Conservation (phyloP, 2,113 vertebrate species). For the Monopterus albus region DNA sequence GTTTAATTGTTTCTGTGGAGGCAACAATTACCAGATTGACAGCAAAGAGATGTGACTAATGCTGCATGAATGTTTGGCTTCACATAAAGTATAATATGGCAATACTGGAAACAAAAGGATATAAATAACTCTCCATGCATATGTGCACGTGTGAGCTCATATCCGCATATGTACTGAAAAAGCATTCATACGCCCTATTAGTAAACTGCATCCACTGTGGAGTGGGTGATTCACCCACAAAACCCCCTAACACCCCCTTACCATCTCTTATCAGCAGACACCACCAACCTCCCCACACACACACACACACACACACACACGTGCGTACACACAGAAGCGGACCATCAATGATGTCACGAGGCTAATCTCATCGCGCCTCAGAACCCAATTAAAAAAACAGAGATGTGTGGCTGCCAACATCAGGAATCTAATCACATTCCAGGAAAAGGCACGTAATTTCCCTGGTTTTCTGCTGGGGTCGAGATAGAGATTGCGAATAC, state of each 20-base stretch:
- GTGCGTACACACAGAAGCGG: slow-evolving; percentile 58
- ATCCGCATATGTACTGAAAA: slow-evolving; percentile 5
- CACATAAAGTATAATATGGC: slow-evolving; percentile 1
- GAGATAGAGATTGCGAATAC: slow-evolving; percentile 77
- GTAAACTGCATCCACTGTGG: slow-evolving; percentile 60
- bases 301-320: slow-evolving; percentile 43
- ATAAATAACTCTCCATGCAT: slow-evolving; percentile 4
- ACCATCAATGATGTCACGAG: slow-evolving; percentile 78
- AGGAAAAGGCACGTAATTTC: slow-evolving; percentile 80
- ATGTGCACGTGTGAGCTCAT: background rate
- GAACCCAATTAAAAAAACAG: slow-evolving; percentile 85
- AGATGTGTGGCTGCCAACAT: slow-evolving; percentile 83
- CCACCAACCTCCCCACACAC: slow-evolving; percentile 66
- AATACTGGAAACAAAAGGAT: slow-evolving; percentile 27
- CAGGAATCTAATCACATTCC: slow-evolving; percentile 85
- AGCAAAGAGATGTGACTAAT: slow-evolving; percentile 38
- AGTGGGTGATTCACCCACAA: slow-evolving; percentile 52
- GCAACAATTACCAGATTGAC: slow-evolving; percentile 18
- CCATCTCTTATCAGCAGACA: slow-evolving; percentile 81
- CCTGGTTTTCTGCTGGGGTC: slow-evolving; percentile 75
- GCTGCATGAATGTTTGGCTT: slow-evolving; percentile 9
- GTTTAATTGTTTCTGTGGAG: background rate
- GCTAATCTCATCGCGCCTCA: slow-evolving; percentile 79
- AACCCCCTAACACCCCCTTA: slow-evolving; percentile 59
- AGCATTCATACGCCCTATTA: slow-evolving; percentile 54